Evolutionary conservation across 2,797 vertebrate species (phyloP), one percentile per base, ranked within the genome.

Genomic region (Leptatherina wallacei): DNA sequence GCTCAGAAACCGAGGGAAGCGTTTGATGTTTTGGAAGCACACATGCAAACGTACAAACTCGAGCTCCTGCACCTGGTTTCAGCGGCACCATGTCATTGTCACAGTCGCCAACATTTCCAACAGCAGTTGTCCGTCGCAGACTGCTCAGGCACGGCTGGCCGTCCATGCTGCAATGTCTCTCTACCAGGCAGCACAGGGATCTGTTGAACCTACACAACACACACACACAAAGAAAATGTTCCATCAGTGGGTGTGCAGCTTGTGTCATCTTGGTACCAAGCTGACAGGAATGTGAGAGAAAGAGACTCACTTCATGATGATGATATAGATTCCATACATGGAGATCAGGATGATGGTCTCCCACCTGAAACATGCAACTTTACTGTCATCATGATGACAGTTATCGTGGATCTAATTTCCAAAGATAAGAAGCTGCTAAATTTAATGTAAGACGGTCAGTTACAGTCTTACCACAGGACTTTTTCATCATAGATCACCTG

Each of bases 401-500:
- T 5, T n/a, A 18, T 35, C 35, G 32, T 12, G 4, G 1, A 42
- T 58, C 30, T 61, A 14, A 65, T 33, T 27, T 29, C 0, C 12
- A 63, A 62, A 11, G 42, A 66, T 61, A 27, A 69, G 10, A 30
- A 3, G 38, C 6, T 8, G 16, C 6, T 52, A 5, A 18, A 32
- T 14, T 1, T 42, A n/a, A 10, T 22, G 5, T 14, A 66, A 44
- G 44, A 32, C 0, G 3, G 49, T 52, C 9, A 24, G 30, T n/a
- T 18, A 13, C 11, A 61, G 7, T 81, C 93, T 92, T 89, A 96
- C 95, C 95, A 96, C 65, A 93, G 29, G 27, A 96, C 94, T 65
- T 92, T 94, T 75, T 95, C 95, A 84, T 96, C 95, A 76, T 94
- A 95, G 86, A 96, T 95, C 35, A 95, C 92, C 95, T 95, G 82